These are phyloP conservation scores for Vidua chalybeata DNA, from an alignment of 2,113 vertebrate genomes.

Conservation along the genomic window DNA sequence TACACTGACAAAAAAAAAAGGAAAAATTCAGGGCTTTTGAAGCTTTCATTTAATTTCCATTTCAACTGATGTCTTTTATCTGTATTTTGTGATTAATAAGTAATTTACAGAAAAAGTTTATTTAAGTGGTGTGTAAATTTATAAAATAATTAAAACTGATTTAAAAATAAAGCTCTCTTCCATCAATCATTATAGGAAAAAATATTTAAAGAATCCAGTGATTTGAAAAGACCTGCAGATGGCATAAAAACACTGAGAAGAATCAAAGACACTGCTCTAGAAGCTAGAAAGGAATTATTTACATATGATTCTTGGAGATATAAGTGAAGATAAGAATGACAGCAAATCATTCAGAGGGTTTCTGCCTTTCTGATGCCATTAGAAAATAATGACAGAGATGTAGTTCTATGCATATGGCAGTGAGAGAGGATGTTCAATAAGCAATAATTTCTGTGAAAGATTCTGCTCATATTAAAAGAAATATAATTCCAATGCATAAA, in stretches of 20 bases:
- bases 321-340: background rate
- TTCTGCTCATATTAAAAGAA: background rate
- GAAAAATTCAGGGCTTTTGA: background rate
- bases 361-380: background rate
- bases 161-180: background rate
- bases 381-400: background rate
- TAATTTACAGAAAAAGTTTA: background rate
- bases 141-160: background rate
- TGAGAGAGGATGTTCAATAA: background rate
- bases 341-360: background rate
- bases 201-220: background rate
- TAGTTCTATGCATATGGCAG: background rate
- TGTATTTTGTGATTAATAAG: background rate
- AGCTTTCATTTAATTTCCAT: background rate
- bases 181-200: background rate
- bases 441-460: background rate
- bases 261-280: background rate
- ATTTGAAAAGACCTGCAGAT: conserved; percentile 4
- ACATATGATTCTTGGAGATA: background rate
- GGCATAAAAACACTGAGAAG: conserved; percentile 23
- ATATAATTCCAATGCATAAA: background rate
- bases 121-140: background rate
- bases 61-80: background rate
- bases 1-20: background rate
- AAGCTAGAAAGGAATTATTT: background rate